Evolutionary conservation across 92 coral and sea anemone species (phyloP).

Genomic region (Actinostola sp.): DNA sequence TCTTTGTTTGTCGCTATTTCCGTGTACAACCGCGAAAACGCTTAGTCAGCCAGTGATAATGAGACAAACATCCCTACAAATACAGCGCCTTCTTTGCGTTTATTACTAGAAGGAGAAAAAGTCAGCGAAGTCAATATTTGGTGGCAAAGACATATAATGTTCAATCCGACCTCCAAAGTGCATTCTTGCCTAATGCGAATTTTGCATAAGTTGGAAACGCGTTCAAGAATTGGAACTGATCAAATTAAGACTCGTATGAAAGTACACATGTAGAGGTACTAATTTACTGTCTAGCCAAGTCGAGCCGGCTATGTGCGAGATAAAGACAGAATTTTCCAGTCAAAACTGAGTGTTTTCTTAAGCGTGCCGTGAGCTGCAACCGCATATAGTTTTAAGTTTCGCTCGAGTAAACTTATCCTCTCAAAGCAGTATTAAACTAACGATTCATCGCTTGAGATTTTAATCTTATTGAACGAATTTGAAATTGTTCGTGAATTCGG

Average conservation of each 20-base stretch:
- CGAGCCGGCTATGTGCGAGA: background rate
- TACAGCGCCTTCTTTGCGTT: background rate
- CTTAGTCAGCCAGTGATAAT: too few relatives aligned
- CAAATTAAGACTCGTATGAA: too few relatives aligned
- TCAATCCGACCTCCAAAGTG: conserved; percentile 6
- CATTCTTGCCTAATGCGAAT: background rate
- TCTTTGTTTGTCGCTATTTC: background rate
- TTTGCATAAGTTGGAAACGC: background rate
- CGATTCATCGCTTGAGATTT: background rate
- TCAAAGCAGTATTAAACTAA: background rate
- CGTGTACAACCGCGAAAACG: background rate
- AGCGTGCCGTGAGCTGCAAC: too few relatives aligned
- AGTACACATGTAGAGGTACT: background rate
- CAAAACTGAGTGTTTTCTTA: too few relatives aligned
- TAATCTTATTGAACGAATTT: background rate
- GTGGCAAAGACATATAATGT: background rate
- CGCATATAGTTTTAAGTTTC: too few relatives aligned
- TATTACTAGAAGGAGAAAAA: background rate
- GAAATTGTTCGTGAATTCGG: background rate
- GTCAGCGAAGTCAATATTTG: background rate
- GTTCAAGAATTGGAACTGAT: too few relatives aligned
- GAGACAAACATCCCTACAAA: background rate
- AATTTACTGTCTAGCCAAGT: conserved; percentile 9
- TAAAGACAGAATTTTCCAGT: background rate
- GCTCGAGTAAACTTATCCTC: background rate